Evolutionary conservation across 2,888 invertebrate genomes (phyloP).

Genomic region (Eristalinus sepulchralis): DNA sequence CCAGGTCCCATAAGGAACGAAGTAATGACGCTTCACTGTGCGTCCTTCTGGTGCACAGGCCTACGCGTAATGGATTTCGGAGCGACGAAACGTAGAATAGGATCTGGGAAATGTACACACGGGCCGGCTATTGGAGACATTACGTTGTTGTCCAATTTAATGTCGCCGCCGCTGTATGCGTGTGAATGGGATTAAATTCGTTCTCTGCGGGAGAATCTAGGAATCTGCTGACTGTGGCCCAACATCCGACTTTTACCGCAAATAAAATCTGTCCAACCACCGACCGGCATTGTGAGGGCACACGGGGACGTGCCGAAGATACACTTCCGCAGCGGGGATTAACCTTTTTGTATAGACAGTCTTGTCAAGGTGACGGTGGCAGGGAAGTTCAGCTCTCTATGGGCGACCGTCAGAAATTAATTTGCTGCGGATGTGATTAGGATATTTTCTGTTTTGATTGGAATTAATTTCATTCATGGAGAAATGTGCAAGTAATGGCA

Average conservation of each 20-base stretch:
- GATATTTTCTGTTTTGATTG: constrained; percentile 63
- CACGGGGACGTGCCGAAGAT: constrained; percentile 23
- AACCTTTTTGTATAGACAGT: constrained; percentile 8
- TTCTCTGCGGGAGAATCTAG: neutral
- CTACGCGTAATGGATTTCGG: constrained; percentile 20
- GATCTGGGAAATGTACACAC: neutral
- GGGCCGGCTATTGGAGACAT: neutral
- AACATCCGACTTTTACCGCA: constrained; percentile 19
- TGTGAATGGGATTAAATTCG: constrained; percentile 38
- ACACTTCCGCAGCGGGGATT: constrained; percentile 29
- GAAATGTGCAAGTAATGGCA: constrained; percentile 66
- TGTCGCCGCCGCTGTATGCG: neutral
- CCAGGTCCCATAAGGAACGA: constrained; percentile 14
- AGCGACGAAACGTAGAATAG: neutral
- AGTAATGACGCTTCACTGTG: neutral
- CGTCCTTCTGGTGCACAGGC: constrained; percentile 22
- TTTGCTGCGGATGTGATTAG: constrained; percentile 69
- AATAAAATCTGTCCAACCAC: constrained; percentile 37
- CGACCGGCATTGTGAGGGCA: neutral
- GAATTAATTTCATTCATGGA: constrained; percentile 59
- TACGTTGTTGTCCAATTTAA: constrained; percentile 14
- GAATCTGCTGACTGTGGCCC: constrained; percentile 24
- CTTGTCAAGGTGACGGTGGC: neutral
- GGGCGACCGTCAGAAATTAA: constrained; percentile 59
- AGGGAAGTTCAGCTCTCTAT: neutral